Evolutionary conservation across 2,888 invertebrate species (phyloP).

Genomic region (Nemoura dubitans): DNA sequence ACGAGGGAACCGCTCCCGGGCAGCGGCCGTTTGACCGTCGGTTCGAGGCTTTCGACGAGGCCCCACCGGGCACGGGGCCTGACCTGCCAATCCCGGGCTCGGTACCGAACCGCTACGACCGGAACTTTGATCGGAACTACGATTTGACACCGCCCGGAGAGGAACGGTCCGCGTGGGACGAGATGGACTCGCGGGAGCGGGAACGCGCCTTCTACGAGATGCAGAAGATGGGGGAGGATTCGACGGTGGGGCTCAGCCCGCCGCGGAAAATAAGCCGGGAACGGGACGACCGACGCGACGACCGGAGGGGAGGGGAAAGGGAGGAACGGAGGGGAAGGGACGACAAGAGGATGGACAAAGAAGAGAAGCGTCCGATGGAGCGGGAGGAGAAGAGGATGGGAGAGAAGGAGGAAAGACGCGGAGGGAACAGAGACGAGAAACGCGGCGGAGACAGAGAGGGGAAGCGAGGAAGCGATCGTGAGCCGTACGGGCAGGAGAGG

Average conservation of each 20-base stretch:
- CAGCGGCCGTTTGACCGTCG: slow-evolving; percentile 18
- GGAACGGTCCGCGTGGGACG: not conserved
- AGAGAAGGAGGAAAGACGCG: slow-evolving; percentile 16
- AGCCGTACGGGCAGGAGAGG: slow-evolving; percentile 7
- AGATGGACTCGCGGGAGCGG: not conserved
- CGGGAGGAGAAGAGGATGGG: slow-evolving; percentile 23
- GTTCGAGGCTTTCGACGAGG: slow-evolving; percentile 42
- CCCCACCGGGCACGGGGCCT: slow-evolving; percentile 49
- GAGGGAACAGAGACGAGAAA: slow-evolving; percentile 41
- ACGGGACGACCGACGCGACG: slow-evolving; percentile 44
- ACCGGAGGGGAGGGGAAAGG: slow-evolving; percentile 29
- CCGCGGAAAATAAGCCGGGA: not conserved
- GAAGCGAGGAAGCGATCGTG: not conserved
- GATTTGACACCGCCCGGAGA: not conserved
- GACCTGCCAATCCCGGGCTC: slow-evolving; percentile 45
- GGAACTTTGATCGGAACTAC: not conserved
- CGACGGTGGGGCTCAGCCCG: not conserved
- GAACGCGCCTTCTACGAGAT: slow-evolving; percentile 20
- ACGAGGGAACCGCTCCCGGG: not conserved
- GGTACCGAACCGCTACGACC: not conserved
- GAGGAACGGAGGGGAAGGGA: slow-evolving; percentile 32
- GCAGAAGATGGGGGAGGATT: not conserved
- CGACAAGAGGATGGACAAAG: slow-evolving; percentile 17
- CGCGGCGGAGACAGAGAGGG: not conserved
- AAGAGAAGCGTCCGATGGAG: not conserved